Evolutionary conservation across 2,888 invertebrate species (phyloP), one percentile per base, ranked within the genome.

Genomic region (Malthinus seriepunctatus): DNA sequence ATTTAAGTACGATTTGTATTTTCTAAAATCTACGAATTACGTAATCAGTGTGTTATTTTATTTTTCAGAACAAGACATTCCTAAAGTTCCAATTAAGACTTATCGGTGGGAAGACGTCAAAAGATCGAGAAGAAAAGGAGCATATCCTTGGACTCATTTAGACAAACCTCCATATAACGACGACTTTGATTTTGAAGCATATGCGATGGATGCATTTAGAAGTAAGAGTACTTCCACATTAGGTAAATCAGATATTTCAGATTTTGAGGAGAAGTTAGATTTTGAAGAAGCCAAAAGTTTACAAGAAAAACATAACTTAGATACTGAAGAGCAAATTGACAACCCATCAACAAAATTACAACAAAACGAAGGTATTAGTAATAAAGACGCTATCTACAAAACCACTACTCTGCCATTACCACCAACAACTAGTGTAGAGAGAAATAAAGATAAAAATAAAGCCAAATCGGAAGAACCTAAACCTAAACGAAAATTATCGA

Each of bases 61-160:
- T 66, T 37, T 71, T 74, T 37, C 69, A 76, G 76, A 69, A 51
- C 70, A 67, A 67, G 74, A 75, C 63, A 62, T 69, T 55, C 89
- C 90, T 67, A 86, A 86, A 65, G 83, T 88, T 70, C 90, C 90
- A 62, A 82, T 88, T 70, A 87, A 88, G 78, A 90, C 90, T 51
- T 91, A 91, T 78, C 84, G 86, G 81, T 91, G 91, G 91, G 91
- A 91, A 79, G 91, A 91, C 78, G 79, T 91, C 38, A 80, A 85
- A 69, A 82, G 88, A 74, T 84, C 87, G 67, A 86, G 86, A 78
- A 82, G 84, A 69, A 83, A 84, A 73, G 91, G 91, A 63, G 87
- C 86, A 44, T 91, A 91, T 73, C 91, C 91, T 67, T 91, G 91
- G 90, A 91, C 91, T 9, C 86, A 90, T 77, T 78, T 91, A 23